Percentiles rank a stretch among this genome's conserved stretches.
Conservation (phyloP, 2,888 invertebrate species). For the Stenchaetothrips biformis region DNA sequence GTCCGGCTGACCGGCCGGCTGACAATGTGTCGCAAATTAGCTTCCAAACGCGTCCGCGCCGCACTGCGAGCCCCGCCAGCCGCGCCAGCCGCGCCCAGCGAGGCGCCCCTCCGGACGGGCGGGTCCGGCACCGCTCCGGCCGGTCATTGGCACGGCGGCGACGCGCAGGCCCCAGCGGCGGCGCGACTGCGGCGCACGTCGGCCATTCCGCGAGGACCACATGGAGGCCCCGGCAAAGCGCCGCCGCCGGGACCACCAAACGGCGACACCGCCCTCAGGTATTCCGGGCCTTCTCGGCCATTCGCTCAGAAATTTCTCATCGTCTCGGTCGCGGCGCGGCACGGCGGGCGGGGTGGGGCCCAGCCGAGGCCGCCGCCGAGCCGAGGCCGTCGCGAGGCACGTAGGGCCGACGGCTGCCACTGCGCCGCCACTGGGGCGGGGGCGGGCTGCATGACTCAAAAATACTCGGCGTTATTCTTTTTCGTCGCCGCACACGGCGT, state of each 20-base stretch:
- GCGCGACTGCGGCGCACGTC: too few species aligned
- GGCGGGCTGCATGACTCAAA: conserved; percentile 6
- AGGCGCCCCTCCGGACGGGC: background rate
- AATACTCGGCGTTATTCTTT: background rate
- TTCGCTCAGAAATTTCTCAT: background rate
- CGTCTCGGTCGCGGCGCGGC: background rate
- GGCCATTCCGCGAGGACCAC: background rate
- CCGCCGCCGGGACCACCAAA: background rate
- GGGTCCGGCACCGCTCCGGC: background rate
- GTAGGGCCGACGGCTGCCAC: too few species aligned
- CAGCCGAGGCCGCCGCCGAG: too few species aligned
- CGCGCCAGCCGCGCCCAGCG: background rate
- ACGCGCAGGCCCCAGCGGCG: background rate
- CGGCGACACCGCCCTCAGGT: background rate
- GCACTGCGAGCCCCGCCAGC: background rate
- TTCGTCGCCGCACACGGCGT: background rate
- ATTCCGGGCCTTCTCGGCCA: background rate
- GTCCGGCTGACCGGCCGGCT: background rate
- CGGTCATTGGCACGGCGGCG: background rate
- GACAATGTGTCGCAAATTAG: conserved; percentile 9
- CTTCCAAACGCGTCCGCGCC: background rate
- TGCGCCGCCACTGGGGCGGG: too few species aligned
- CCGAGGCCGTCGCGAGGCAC: too few species aligned
- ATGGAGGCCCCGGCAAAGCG: background rate
- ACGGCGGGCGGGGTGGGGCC: background rate